Evolutionary conservation across 2,888 invertebrate genomes (phyloP), one percentile per base, ranked within the genome.

Genomic region (Bombylius major): DNA sequence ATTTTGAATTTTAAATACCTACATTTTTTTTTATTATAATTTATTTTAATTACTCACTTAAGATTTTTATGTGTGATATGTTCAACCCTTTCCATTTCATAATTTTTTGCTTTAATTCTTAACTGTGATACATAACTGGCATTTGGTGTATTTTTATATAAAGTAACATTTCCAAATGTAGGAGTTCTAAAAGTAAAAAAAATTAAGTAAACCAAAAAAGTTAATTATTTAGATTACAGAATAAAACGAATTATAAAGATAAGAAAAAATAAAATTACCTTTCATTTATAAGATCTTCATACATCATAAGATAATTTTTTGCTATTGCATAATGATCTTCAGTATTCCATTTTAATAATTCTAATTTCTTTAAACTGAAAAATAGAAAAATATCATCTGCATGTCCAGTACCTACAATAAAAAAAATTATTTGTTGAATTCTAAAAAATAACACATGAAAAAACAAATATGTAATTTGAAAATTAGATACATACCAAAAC

Each of bases 321-420:
- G 47, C 5, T 4, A 55, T 23, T 3, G 23, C 1, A 23, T 23
- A 34, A 5, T 36, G 5, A 13, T 23, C 3, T 31, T 47, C 12
- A 13, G 23, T 23, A 47, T 47, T 31, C 50, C 13, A 14, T 32
- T 9, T 13, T 6, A 13, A 46, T n/a, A 42, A 12, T 42, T 31
- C 5, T 31, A 13, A 9, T 33, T n/a, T 33, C 34, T 42, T 31
- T 6, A 5, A 6, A 8, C 8, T 7, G 47, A 11, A 44, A 13
- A 39, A 39, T 48, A 77, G 75, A 14, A 77, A 61, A 1, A 79
- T 73, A 61, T 84, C 84, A 61, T 84, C 84, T 1, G 76, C 82
- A 66, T 84, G 84, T 60, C 79, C 50, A 33, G 55, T 39, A 7
- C 55, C 55, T 55, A 9, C 23, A 44, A n/a, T n/a, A 48, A 34